Evolutionary conservation across 2,797 vertebrate genomes (phyloP), one percentile per base, ranked within the genome.

Genomic region (Syngnathus acus): DNA sequence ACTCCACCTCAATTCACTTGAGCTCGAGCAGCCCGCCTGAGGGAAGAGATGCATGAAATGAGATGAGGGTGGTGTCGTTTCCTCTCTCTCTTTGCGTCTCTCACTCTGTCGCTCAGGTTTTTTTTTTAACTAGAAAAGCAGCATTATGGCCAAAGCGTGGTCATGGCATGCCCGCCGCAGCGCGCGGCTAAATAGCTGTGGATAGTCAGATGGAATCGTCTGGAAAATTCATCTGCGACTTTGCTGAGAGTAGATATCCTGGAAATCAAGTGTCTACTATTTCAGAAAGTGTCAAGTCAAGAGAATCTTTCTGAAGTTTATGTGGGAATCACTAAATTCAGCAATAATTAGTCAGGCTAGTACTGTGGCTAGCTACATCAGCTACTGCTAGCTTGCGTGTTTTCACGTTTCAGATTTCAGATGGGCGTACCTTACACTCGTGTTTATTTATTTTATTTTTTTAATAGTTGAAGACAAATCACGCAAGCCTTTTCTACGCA

Each of bases 201-300:
- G 67, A 78, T 54, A 62, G 69, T 84, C 83, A 76, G 79, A 51
- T 10, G n/a, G 74, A 80, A 78, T 68, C 42, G 59, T 57, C 83
- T 85, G 70, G 82, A 89, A 87, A 80, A 80, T 86, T 68, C 77
- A 86, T 68, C 71, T 80, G 79, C 65, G 72, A 65, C 68, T 73
- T 75, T 77, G 66, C 70, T 60, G 72, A 2, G 32, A 39, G 17
- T 5, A 3, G 26, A 32, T 32, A 39, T 39, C 37, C 37, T 3
- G 57, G 1, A 17, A 17, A 9, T 19, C 1, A 19, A 9, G 8
- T 48, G 45, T 17, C 45, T 14, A 1, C 16, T 43, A 10, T 51
- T 16, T 4, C 17, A n/a, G 48, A 13, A 43, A 43, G 45, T 47
- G 45, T 40, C 39, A 9, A 42, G 45, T 48, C 5, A 48, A 17